These are phyloP conservation scores for Tigriopus japonicus DNA, from an alignment of 1,140 invertebrate genomes.

Conservation along the genomic window DNA sequence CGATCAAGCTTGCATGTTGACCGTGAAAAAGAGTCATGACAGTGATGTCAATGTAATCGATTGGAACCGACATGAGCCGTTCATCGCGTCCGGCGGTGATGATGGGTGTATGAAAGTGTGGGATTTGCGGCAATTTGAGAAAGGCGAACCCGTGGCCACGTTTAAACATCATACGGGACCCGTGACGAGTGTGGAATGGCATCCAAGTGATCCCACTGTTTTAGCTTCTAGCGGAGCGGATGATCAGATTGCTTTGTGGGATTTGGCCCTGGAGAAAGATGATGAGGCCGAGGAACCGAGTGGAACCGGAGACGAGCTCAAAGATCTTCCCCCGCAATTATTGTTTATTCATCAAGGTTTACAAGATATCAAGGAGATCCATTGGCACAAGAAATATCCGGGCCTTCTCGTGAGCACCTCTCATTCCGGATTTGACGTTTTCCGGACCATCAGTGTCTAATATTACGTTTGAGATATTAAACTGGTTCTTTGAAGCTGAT, in stretches of 20 bases:
- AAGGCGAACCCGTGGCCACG: conserved; percentile 52
- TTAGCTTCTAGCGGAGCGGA: conserved; percentile 84
- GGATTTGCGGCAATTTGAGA: conserved; percentile 77
- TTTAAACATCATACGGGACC: conserved; percentile 84
- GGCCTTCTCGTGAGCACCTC: conserved; percentile 88
- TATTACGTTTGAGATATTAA: neutral
- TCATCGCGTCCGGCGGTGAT: conserved; percentile 82
- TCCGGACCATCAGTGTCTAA: conserved; percentile 93
- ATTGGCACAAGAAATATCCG: conserved; percentile 92
- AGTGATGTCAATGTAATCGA: conserved; percentile 92
- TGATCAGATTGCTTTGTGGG: conserved; percentile 76
- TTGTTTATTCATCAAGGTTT: conserved; percentile 98
- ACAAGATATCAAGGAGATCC: conserved; percentile 90
- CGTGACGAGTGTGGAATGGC: conserved; percentile 92
- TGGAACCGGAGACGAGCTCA: neutral
- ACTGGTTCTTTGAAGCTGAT: too few relatives aligned
- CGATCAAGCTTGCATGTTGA: conserved; percentile 75
- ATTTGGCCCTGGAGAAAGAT: conserved; percentile 74
- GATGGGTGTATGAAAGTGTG: conserved; percentile 85
- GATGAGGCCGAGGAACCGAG: conserved; percentile 26
- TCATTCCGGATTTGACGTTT: conserved; percentile 84
- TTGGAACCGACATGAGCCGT: conserved; percentile 82
- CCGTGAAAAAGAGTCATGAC: conserved; percentile 63
- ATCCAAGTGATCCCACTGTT: conserved; percentile 72
- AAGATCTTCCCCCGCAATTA: conserved; percentile 69